Evolutionary conservation across 2,797 vertebrate genomes (phyloP), one percentile per base, ranked within the genome.

Genomic region (Karalla daura): DNA sequence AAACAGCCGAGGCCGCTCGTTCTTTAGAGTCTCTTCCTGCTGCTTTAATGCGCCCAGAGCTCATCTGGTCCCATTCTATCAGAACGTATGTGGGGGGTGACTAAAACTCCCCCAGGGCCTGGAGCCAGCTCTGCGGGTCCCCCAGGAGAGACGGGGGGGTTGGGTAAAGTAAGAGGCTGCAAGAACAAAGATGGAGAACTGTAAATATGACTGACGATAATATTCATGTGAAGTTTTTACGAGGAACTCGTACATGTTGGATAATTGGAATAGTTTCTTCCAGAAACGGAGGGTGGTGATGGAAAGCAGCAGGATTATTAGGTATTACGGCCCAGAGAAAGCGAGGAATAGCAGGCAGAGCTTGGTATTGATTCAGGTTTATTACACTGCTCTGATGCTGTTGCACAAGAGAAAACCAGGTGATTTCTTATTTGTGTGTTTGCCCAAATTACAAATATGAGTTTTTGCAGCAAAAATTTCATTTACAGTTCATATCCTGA

Each of bases 11-110:
- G 28, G 18, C 40, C 53, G 24, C 7, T 52, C 49, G 8, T 46
- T 20, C 68, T 65, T 70, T 43, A 55, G 61, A 78, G 52, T 23
- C 53, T n/a, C 32, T 58, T n/a, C 32, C 54, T 13, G 39, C 59
- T 75, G 64, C 76, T 74, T 68, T 74, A 70, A 52, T 69, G 53
- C 61, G 32, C 24, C 17, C 62, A 44, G 51, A 63, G 56, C 41
- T 83, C 76, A 75, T 81, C 64, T 82, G 76, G 70, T 74, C 83
- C 78, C 76, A 64, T 85, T 85, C 76, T 76, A 65, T 86, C 76
- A 87, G 72, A 55, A 75, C 75, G 68, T 78, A 85, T 62, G 74
- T 86, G 72, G 62, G 64, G 58, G n/a, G 65, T 66, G 37, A 32
- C 37, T 49, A 49, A 69, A 58, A n/a, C n/a, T n/a, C 58, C 78